Base-by-base conservation (phyloP, 2,113 vertebrate genomes). In the Cyrtonyx montezumae region DNA sequence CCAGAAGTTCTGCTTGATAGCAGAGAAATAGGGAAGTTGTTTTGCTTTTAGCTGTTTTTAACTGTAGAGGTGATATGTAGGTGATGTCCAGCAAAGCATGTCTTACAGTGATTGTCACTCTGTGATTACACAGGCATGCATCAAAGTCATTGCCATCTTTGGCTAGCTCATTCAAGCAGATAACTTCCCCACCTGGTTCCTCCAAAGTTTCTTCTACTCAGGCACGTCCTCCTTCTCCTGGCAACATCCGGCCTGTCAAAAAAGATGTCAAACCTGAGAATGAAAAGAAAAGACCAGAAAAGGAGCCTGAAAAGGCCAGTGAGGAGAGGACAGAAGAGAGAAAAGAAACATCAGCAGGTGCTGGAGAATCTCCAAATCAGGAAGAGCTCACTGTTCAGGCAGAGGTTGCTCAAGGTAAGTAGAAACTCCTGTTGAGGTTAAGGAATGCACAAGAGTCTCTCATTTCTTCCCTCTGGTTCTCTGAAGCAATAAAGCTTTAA, bases 181-280 rank as follows among this genome's bases (percentile, higher is more conserved):
- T 98, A 8, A 97, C 97, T 63, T 98, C 98, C 88, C 96, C 98
- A 8, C 97, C 95, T 25, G 84, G 91, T 51, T 94, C 96, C 37
- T 96, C 92, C 98, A 97, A 98, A 98, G 51, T 92, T 89, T 79
- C 94, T 59, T 80, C 67, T n/a, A 40, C 94, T 91, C 94, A 97
- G 92, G 91, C 68, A 51, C 95, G 97, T 34, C 97, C 97, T 90
- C 97, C 97, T 19, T 98, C 97, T 45, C 97, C 98, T 15, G 99
- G 99, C 94, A 99, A 99, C 94, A 96, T 99, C 76, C 98, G 99
- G 42, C 99, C 99, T 28, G 49, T 94, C 86, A 98, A 97, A 97
- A 95, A 94, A 92, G 97, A 98, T 48, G 90, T 94, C 13, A 98
- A 98, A 67, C 96, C 80, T 74, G 98, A 97, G 61, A 71, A 42